Percentiles rank a stretch among this genome's conserved stretches.
These are phyloP conservation scores for Porites australiensis DNA, from an alignment of 64 coral and sea anemone genomes.

Conservation along the genomic window DNA sequence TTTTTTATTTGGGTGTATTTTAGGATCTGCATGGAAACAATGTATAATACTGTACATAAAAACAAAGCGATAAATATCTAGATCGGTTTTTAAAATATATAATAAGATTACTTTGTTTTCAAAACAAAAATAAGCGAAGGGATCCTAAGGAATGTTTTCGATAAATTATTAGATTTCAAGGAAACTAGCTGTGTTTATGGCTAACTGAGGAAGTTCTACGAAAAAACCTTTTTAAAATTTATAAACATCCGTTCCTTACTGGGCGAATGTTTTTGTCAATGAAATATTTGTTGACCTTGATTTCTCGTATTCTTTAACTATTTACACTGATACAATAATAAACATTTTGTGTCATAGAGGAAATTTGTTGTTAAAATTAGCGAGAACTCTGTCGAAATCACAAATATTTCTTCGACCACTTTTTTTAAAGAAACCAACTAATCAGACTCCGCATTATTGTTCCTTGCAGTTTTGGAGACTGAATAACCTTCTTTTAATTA, in stretches of 20 bases:
- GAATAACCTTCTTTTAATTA: too few relatives aligned
- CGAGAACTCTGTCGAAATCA: conserved; percentile 6
- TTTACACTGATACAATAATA: neutral
- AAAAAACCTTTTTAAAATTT: too few relatives aligned
- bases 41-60: neutral
- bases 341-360: conserved; percentile 11
- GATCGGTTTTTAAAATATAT: neutral
- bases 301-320: conserved; percentile 14
- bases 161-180: neutral
- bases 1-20: too few relatives aligned
- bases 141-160: too few relatives aligned
- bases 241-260: too few relatives aligned
- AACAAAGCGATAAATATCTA: neutral
- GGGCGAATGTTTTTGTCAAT: too few relatives aligned
- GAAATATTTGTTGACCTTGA: neutral
- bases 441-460: neutral
- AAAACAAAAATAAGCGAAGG: neutral
- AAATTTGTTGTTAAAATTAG: conserved; percentile 10
- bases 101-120: neutral
- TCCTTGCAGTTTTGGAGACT: too few relatives aligned
- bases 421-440: neutral
- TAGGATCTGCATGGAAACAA: neutral
- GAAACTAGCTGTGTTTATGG: neutral
- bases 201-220: neutral
- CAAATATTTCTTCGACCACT: neutral